Conservation (phyloP, 2,113 vertebrate genomes). For the Cephalopholis sonnerati region DNA sequence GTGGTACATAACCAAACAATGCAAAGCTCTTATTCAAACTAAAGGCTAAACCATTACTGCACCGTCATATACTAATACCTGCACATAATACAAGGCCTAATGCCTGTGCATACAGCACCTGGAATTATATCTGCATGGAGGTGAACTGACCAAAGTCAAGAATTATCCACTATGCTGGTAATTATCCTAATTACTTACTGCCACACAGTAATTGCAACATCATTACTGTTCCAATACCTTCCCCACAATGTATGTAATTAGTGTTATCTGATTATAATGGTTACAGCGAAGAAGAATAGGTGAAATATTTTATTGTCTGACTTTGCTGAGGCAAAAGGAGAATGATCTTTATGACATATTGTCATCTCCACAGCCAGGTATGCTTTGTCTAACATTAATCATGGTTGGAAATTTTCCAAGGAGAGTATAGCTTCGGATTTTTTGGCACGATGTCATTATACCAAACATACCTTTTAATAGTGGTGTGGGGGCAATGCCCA, state of each 20-base stretch:
- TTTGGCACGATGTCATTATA: neutral
- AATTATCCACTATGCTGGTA: neutral
- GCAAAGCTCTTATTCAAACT: slow-evolving; percentile 49
- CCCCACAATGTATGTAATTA: neutral
- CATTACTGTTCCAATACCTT: neutral
- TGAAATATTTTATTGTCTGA: neutral
- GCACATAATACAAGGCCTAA: slow-evolving; percentile 7
- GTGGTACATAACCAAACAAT: slow-evolving; percentile 60
- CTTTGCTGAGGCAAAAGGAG: neutral
- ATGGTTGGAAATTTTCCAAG: neutral
- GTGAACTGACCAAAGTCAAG: neutral
- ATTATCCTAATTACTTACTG: slow-evolving; percentile 24
- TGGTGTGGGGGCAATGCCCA: neutral
- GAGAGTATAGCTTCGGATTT: neutral
- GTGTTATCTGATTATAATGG: neutral
- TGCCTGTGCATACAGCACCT: neutral
- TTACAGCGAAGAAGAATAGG: neutral
- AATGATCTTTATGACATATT: neutral
- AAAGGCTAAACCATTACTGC: slow-evolving; percentile 16
- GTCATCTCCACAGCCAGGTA: neutral
- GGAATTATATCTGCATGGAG: neutral
- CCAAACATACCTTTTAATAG: neutral
- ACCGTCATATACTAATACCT: slow-evolving; percentile 3
- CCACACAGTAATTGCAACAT: neutral
- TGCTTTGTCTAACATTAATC: neutral